phyloP scores from a whole-genome alignment of 2,113 vertebrate species.

The Dipodomys stephensi region DNA sequence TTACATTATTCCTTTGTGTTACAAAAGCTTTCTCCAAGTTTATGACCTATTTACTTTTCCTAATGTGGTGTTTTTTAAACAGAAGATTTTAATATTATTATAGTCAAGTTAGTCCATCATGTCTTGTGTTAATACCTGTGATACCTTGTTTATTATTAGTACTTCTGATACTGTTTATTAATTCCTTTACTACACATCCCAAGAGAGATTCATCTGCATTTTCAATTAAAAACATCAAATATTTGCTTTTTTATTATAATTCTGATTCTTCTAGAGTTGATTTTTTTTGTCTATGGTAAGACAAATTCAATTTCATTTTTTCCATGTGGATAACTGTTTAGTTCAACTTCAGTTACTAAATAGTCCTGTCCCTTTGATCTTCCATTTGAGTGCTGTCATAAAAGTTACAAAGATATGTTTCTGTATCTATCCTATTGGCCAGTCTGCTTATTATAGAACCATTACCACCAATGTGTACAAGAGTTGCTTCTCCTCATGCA shows the following conservation, averaged over 20 bases:
- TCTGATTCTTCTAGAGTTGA: neutral
- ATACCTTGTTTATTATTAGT: too few relatives aligned
- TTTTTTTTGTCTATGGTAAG: neutral
- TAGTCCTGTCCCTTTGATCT: neutral
- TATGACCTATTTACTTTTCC: neutral
- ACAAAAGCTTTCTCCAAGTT: neutral
- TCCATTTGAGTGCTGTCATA: too few relatives aligned
- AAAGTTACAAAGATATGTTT: too few relatives aligned
- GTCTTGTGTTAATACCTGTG: too few relatives aligned
- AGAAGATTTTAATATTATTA: neutral
- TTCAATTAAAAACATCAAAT: neutral
- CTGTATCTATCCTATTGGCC: too few relatives aligned
- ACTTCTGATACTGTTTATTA: neutral
- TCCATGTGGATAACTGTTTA: slow-evolving; percentile 2
- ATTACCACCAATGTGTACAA: too few relatives aligned
- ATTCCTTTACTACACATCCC: neutral
- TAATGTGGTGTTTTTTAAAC: neutral
- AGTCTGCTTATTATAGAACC: too few relatives aligned
- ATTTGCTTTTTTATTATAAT: neutral
- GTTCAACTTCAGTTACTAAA: too few relatives aligned
- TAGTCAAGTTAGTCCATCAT: neutral
- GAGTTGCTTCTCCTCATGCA: too few relatives aligned
- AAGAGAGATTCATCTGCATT: neutral
- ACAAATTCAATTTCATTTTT: neutral
- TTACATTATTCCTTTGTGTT: neutral